Conservation (phyloP, 2,113 vertebrate species). For the Podarcis cretensis region DNA sequence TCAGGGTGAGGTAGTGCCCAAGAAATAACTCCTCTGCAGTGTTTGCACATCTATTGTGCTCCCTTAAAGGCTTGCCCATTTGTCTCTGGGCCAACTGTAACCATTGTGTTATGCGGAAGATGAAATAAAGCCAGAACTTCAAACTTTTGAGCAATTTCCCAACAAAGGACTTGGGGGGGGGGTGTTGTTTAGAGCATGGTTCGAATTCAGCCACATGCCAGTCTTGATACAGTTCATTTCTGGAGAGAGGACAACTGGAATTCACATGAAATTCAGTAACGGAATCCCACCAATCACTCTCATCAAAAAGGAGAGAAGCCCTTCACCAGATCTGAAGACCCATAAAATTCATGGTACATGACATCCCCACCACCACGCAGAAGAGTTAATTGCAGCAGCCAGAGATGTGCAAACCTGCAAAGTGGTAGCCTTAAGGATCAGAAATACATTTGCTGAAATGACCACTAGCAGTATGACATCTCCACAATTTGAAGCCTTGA, state of each 20-base stretch:
- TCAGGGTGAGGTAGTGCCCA: background rate
- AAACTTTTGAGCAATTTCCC: no score
- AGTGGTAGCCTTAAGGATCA: slow-evolving; percentile 28
- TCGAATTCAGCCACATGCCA: background rate
- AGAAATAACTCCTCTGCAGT: background rate
- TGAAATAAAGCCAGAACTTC: background rate
- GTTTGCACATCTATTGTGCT: accelerated
- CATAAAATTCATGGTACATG: slow-evolving; percentile 33
- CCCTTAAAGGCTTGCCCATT: background rate
- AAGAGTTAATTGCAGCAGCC: slow-evolving; percentile 23
- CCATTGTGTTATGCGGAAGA: background rate
- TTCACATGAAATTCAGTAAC: background rate
- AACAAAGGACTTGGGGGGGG: no score
- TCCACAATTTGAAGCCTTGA: background rate
- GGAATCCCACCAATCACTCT: slow-evolving; percentile 32
- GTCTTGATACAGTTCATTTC: slow-evolving; percentile 63
- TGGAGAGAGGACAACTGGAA: slow-evolving; percentile 13
- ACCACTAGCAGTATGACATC: slow-evolving; percentile 55
- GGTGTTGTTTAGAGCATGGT: background rate
- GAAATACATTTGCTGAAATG: slow-evolving; percentile 43
- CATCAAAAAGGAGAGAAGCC: slow-evolving; percentile 35
- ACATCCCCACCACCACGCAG: slow-evolving; percentile 26
- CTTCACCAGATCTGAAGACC: slow-evolving; percentile 44
- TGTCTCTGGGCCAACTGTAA: background rate
- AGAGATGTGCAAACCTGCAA: slow-evolving; percentile 35